Percentiles rank a stretch among this genome's conserved stretches.
phyloP scores from a whole-genome alignment of 2,888 invertebrate genomes.

The Anagyrus pseudococci region DNA sequence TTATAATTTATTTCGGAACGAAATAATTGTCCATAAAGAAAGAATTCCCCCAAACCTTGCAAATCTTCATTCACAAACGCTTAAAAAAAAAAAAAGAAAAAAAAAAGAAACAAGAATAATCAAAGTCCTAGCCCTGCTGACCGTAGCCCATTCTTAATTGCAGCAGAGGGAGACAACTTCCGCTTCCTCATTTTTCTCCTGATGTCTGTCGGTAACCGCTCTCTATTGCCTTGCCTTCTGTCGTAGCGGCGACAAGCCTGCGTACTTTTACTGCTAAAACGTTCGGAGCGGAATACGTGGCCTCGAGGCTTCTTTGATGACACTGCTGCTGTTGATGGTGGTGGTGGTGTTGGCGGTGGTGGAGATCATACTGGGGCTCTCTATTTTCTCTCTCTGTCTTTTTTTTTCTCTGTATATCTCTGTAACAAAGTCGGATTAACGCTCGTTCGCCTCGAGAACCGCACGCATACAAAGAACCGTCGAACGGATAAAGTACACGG shows the following conservation, averaged over 20 bases:
- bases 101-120: not conserved
- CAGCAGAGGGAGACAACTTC: constrained; percentile 58
- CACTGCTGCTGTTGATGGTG: constrained; percentile 4
- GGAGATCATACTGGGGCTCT: too few relatives aligned
- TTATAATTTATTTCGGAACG: too few relatives aligned
- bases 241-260: constrained; percentile 53
- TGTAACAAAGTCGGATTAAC: too few relatives aligned
- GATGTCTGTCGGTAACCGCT: constrained; percentile 59
- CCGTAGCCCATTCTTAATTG: constrained; percentile 41
- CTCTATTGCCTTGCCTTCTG: constrained; percentile 58
- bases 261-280: constrained; percentile 52
- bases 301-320: too few relatives aligned
- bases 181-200: constrained; percentile 54
- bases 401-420: too few relatives aligned
- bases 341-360: constrained; percentile 13
- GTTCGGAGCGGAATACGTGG: not conserved
- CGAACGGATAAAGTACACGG: constrained; percentile 14
- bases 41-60: not conserved
- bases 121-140: not conserved
- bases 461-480: too few relatives aligned
- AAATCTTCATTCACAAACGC: not conserved
- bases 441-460: too few relatives aligned
- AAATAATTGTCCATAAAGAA: constrained; percentile 1
- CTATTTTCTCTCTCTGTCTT: too few relatives aligned
- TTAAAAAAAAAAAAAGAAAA: constrained; percentile 5